These are phyloP conservation scores for zebrafish (Danio rerio) DNA, from an alignment of 2,113 vertebrate species.

Conservation along the genomic window GRCz12tu NC_133193.1:31905501-31906000, in stretches of 20 bases:
- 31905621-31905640: too few species aligned
- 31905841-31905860: background rate
- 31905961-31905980: conserved; percentile 13
- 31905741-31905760: background rate
- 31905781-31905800: background rate
- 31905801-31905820: background rate
- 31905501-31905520: too few species aligned
- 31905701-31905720: too few species aligned
- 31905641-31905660: too few species aligned
- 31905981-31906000: conserved; percentile 62
- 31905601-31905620: too few species aligned
- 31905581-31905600: too few species aligned
- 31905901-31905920: conserved; percentile 1
- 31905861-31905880: background rate
- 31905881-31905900: background rate
- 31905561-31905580: too few species aligned
- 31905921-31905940: background rate
- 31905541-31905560: too few species aligned
- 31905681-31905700: too few species aligned
- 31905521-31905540: too few species aligned
- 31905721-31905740: too few species aligned
- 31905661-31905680: too few species aligned
- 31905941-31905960: background rate
- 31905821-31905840: background rate
- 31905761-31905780: background rate